Evolutionary conservation across 2,797 vertebrate genomes (phyloP).

Genomic region (Adelosebastes latens): DNA sequence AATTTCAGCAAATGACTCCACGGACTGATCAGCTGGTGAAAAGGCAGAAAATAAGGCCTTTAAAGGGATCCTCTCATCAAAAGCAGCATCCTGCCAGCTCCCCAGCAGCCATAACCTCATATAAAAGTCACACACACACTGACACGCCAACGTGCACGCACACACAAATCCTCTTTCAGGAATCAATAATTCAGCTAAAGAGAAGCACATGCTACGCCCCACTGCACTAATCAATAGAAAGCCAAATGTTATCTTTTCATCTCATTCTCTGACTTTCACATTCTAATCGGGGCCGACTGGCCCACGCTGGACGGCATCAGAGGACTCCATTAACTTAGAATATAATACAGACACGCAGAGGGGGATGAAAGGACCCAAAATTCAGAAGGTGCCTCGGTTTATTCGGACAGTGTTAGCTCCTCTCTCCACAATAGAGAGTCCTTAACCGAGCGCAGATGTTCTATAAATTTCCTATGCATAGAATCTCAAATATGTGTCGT

Average conservation of each 20-base stretch:
- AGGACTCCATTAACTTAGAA: conserved; percentile 51
- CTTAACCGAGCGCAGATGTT: conserved; percentile 60
- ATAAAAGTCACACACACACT: conserved; percentile 48
- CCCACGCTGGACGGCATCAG: conserved; percentile 44
- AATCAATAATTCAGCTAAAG: conserved; percentile 83
- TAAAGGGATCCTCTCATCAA: conserved; percentile 73
- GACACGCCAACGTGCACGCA: conserved; percentile 21
- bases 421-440: conserved; percentile 26
- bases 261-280: conserved; percentile 77
- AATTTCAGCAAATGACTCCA: conserved; percentile 57
- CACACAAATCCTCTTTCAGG: conserved; percentile 72
- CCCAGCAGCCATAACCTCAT: conserved; percentile 61
- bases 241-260: conserved; percentile 84
- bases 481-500: conserved; percentile 50
- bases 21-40: conserved; percentile 53
- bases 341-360: conserved; percentile 18
- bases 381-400: conserved; percentile 7
- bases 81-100: conserved; percentile 64
- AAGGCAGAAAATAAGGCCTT: conserved; percentile 62
- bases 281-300: conserved; percentile 72
- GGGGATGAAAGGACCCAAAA: not conserved
- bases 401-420: conserved; percentile 18
- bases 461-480: conserved; percentile 45
- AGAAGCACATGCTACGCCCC: conserved; percentile 81
- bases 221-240: conserved; percentile 81